A percentile compares a stretch with the other conserved stretches of the same genome.
Evolutionary conservation across 2,888 invertebrate species (phyloP).

Genomic region (Augiades crinisus): DNA sequence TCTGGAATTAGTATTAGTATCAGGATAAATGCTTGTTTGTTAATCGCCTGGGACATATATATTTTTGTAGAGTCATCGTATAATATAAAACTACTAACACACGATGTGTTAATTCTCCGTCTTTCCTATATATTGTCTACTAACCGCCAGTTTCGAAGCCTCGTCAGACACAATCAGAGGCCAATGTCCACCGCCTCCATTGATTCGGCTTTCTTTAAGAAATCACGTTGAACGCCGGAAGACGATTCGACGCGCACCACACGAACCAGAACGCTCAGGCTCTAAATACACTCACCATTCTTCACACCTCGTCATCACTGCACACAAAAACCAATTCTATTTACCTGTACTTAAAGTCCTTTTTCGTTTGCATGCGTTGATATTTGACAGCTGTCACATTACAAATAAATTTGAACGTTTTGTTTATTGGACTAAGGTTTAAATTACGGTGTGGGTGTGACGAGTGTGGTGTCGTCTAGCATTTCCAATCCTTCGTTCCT

Average conservation of each 20-base stretch:
- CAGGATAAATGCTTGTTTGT: too few species aligned
- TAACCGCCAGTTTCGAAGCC: conserved; percentile 37
- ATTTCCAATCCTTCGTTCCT: conserved; percentile 57
- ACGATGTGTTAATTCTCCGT: too few species aligned
- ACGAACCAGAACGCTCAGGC: conserved; percentile 62
- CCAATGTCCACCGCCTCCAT: conserved; percentile 75
- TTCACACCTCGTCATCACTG: conserved; percentile 34
- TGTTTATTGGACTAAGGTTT: conserved; percentile 26
- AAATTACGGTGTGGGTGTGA: conserved; percentile 27
- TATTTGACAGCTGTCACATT: background rate
- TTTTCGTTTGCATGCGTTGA: background rate
- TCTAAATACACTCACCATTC: conserved; percentile 48
- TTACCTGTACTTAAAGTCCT: background rate
- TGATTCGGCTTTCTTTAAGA: conserved; percentile 76
- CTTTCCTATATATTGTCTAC: too few species aligned
- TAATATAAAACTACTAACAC: too few species aligned
- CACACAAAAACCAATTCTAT: conserved; percentile 39
- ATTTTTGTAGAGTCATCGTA: too few species aligned
- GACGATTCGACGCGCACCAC: conserved; percentile 72
- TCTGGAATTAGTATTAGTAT: too few species aligned
- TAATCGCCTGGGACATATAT: too few species aligned
- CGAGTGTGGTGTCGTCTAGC: conserved; percentile 39
- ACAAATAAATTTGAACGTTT: conserved; percentile 29
- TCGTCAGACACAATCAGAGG: conserved; percentile 57
- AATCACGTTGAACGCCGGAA: conserved; percentile 78